Evolutionary conservation across 2,113 vertebrate species (phyloP), one percentile per base, ranked within the genome.

Genomic region (Trichomycterus rosablanca): DNA sequence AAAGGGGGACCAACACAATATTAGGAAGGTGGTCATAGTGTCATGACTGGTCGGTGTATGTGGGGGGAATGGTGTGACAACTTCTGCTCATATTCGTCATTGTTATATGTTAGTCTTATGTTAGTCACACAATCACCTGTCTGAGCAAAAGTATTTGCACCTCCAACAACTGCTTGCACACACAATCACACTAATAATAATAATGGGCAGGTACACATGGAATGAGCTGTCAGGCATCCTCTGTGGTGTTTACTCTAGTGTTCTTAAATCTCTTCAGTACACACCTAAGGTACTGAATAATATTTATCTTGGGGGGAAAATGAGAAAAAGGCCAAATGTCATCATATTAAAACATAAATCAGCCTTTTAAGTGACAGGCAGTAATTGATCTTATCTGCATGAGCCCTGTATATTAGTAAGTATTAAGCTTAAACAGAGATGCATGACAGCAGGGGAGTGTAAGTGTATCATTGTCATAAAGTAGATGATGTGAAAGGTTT

Each of bases 331-430:
- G 8, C 14, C 40, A 37, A 37, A 63, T 70, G 10, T 9, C 20
- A 43, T 40, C 44, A 46, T 48, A 53, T 15, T 53, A 67, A 48
- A 50, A 28, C 72, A 71, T 82, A 78, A 78, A 81, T 78, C 72
- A 79, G 69, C 49, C 43, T 3, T 67, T 70, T 35, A 64, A 34
- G 18, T 35, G 67, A 70, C 30, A 63, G 66, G 50, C 40, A 9
- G 49, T 80, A 82, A 84, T 81, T 78, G 74, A 52, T 71, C 28
- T 42, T 62, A 73, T 12, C 46, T 64, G 58, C 69, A 62, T 64
- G 66, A 62, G 63, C 58, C 49, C 78, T 26, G 37, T 10, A 52
- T 10, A 52, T 43, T 15, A 46, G 30, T 11, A n/a, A 23, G 49
- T 45, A 24, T 0, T 7, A 32, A 18, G 16, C 18, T 26, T 30